These are phyloP conservation scores for Drosophila buzzatii DNA, from an alignment of 2,888 invertebrate species.

Conservation along the genomic window DNA sequence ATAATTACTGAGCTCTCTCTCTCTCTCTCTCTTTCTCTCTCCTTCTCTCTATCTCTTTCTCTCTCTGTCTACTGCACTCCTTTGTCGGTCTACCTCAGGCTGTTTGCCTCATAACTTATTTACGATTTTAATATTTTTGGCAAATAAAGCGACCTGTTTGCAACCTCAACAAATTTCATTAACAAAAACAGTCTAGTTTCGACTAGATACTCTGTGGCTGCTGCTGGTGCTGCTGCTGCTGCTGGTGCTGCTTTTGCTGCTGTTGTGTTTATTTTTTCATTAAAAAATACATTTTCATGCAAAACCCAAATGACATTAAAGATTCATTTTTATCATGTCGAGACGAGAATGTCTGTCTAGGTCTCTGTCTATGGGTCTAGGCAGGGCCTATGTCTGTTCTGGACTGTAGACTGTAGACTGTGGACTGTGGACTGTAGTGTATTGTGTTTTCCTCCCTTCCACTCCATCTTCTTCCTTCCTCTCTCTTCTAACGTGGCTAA, in stretches of 20 bases:
- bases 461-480: neutral
- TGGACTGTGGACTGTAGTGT: slow-evolving; percentile 5
- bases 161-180: slow-evolving; percentile 69
- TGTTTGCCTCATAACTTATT: slow-evolving; percentile 62
- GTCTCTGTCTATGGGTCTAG: slow-evolving; percentile 1
- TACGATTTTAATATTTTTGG: slow-evolving; percentile 72
- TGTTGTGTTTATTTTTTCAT: slow-evolving; percentile 59
- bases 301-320: slow-evolving; percentile 77
- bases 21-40: too few relatives aligned
- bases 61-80: neutral
- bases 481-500: slow-evolving; percentile 22
- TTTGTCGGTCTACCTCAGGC: slow-evolving; percentile 3
- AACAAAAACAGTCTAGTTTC: slow-evolving; percentile 61
- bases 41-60: too few relatives aligned
- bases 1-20: slow-evolving; percentile 2
- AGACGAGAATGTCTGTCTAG: slow-evolving; percentile 53
- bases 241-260: slow-evolving; percentile 2
- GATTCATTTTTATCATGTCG: slow-evolving; percentile 77
- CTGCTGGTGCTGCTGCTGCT: slow-evolving; percentile 11
- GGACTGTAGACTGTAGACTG: slow-evolving; percentile 2
- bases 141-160: slow-evolving; percentile 62
- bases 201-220: slow-evolving; percentile 4
- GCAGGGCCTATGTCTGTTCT: slow-evolving; percentile 23
- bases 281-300: slow-evolving; percentile 69
- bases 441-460: neutral